Base-by-base conservation (phyloP, 1,140 invertebrate genomes). In the Phymastichus coffea region DNA sequence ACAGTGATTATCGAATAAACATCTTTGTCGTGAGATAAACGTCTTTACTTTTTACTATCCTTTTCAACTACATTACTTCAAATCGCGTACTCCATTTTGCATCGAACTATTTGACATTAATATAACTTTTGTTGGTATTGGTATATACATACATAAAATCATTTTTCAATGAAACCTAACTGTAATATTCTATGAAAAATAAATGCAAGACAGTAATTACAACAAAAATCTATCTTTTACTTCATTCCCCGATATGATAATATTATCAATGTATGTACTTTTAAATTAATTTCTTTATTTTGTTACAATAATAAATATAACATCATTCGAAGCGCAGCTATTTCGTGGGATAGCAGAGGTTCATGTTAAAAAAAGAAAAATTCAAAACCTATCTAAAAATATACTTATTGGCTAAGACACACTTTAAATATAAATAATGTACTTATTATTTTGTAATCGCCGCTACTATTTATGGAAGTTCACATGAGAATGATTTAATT, bases 1-100 rank as follows among this genome's bases (percentile, higher is more conserved):
- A 78, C 76, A 78, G 74, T 76, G 70, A 77, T n/a, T 74, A 74
- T 70, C 71, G 70, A 78, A 64, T 78, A 78, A 80, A 78, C 74
- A 79, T 71, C 73, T 74, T 72, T 75, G 74, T 76, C 76, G 74
- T 79, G 74, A 76, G 68, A 71, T 64, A 30, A 47, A 51, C 47
- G 38, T 25, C 4, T 59, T 57, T 37, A 48, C 8, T 49, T 38
- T 58, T 60, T 51, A 57, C 12, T 17, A 46, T 57, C 53, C 55
- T 28, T 48, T 47, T 64, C 17, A 35, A 17, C 22, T 57, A 37
- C 48, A 43, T 60, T 52, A 12, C 37, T 26, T 14, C 28, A 35
- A 33, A 47, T 47, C n/a, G 3, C n/a, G 20, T 30, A 40, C 9
- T 14, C 33, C 8, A 44, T 14, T 12, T 26, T 52, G 26, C 15